Evolutionary conservation across 2,113 vertebrate genomes (phyloP).

Genomic region (Psittacara wagleri): DNA sequence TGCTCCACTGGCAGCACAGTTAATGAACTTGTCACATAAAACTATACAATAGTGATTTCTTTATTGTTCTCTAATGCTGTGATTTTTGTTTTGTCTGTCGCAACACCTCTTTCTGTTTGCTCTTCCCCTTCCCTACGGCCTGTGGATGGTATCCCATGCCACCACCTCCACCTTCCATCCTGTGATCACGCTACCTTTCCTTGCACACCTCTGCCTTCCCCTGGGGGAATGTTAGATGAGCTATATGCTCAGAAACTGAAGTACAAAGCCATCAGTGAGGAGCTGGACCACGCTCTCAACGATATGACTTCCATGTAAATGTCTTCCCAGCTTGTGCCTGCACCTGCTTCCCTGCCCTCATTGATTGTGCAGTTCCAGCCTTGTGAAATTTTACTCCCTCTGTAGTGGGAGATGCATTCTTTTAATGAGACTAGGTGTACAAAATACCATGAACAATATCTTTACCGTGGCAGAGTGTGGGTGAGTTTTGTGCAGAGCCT

Average conservation of each 20-base stretch:
- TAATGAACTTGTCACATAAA: conserved; percentile 18
- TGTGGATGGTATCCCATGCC: conserved; percentile 55
- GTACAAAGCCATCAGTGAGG: conserved; percentile 99
- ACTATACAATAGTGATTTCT: neutral
- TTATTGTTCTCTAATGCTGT: conserved; percentile 41
- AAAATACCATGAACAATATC: conserved; percentile 57
- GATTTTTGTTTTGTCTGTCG: conserved; percentile 49
- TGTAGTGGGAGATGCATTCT: neutral
- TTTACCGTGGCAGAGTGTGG: conserved; percentile 41
- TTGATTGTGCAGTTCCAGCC: neutral
- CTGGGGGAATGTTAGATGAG: conserved; percentile 85
- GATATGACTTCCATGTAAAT: conserved; percentile 99
- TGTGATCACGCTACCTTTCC: conserved; percentile 48
- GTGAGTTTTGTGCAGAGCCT: conserved; percentile 46
- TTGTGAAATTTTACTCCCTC: conserved; percentile 30
- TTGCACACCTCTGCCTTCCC: conserved; percentile 66
- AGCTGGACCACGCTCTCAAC: conserved; percentile 99
- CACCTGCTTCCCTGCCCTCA: conserved; percentile 48
- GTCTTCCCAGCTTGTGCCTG: conserved; percentile 60
- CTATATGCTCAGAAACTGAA: conserved; percentile 99
- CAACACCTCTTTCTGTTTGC: conserved; percentile 43
- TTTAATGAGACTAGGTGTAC: conserved; percentile 8
- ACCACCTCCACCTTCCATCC: conserved; percentile 51
- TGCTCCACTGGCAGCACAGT: neutral
- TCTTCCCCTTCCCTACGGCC: conserved; percentile 63